Evolutionary conservation across 2,888 invertebrate species (phyloP).

Genomic region (Carpatolechia fugitivella): DNA sequence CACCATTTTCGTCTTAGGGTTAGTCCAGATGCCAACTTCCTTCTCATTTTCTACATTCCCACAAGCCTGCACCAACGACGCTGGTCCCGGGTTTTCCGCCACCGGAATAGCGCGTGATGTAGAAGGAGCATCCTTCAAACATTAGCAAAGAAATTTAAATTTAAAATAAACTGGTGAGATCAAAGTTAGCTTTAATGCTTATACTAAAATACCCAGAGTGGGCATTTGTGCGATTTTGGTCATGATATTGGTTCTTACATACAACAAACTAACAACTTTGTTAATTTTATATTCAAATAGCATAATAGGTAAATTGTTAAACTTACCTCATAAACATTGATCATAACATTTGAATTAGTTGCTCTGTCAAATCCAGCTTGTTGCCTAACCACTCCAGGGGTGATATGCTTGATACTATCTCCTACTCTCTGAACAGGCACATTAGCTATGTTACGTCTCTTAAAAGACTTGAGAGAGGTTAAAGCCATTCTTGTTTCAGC

Average conservation of each 20-base stretch:
- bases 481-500: slow-evolving; percentile 87
- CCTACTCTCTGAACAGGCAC: slow-evolving; percentile 74
- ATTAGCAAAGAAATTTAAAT: not conserved
- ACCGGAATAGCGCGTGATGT: slow-evolving; percentile 58
- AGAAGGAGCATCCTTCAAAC: slow-evolving; percentile 63
- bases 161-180: not conserved
- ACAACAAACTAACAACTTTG: no score
- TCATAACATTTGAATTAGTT: slow-evolving; percentile 71
- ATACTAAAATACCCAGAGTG: no score
- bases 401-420: slow-evolving; percentile 72
- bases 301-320: no score
- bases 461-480: slow-evolving; percentile 85
- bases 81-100: slow-evolving; percentile 60
- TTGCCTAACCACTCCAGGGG: slow-evolving; percentile 78
- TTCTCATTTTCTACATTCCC: slow-evolving; percentile 69
- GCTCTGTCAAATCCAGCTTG: slow-evolving; percentile 55
- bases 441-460: slow-evolving; percentile 74
- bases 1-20: slow-evolving; percentile 74
- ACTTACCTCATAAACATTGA: slow-evolving; percentile 80
- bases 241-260: no score
- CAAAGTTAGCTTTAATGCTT: no score
- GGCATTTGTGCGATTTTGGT: no score
- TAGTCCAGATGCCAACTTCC: slow-evolving; percentile 75
- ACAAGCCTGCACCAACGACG: slow-evolving; percentile 66
- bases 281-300: no score